Percentiles rank a stretch among this genome's conserved stretches.
Conservation (phyloP, 2,113 vertebrate species). For the Hemichromis elongatus region DNA sequence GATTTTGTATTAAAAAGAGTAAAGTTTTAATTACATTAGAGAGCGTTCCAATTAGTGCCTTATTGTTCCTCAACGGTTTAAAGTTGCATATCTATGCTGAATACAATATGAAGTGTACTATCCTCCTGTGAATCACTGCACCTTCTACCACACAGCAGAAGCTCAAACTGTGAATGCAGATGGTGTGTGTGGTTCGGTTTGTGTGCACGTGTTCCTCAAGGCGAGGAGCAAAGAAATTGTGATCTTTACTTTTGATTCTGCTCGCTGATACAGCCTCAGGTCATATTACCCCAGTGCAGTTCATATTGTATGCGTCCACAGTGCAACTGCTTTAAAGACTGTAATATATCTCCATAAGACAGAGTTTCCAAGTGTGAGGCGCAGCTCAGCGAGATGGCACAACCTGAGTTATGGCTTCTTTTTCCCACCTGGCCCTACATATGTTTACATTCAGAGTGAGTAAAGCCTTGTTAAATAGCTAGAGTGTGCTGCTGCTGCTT, state of each 20-base stretch:
- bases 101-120: neutral
- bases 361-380: neutral
- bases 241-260: slow-evolving; percentile 27
- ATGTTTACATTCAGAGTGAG: slow-evolving; percentile 11
- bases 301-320: neutral
- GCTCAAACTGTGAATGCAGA: slow-evolving; percentile 21
- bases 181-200: neutral
- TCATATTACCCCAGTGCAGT: neutral
- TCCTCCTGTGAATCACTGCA: neutral
- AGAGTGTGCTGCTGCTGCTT: neutral
- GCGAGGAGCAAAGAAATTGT: neutral
- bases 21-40: slow-evolving; percentile 35
- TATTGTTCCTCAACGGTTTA: slow-evolving; percentile 12
- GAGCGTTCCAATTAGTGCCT: slow-evolving; percentile 18
- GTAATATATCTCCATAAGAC: slow-evolving; percentile 7
- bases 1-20: neutral
- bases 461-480: neutral
- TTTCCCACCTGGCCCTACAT: neutral
- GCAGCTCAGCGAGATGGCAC: neutral
- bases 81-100: neutral
- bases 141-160: neutral
- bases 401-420: slow-evolving; percentile 9
- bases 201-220: neutral
- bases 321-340: neutral
- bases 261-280: neutral